A percentile compares a stretch with the other conserved stretches of the same genome.
Evolutionary conservation across 2,797 vertebrate genomes (phyloP).

Genomic region (Varecia variegata): DNA sequence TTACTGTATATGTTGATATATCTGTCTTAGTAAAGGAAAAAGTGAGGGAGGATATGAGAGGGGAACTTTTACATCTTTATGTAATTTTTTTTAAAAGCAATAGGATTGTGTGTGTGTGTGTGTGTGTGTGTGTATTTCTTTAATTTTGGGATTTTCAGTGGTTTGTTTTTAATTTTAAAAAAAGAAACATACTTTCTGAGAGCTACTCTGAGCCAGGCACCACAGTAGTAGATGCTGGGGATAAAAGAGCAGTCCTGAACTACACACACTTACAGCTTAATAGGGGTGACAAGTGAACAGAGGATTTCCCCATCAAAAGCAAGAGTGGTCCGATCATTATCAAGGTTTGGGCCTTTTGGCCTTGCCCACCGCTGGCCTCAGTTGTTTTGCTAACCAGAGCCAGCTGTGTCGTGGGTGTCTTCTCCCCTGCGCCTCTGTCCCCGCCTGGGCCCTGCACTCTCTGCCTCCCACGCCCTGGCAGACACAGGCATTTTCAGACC

Average conservation of each 20-base stretch:
- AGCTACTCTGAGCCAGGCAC: neutral
- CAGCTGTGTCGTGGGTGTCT: neutral
- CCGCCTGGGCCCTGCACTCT: neutral
- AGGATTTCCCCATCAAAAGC: neutral
- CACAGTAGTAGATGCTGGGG: neutral
- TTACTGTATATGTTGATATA: neutral
- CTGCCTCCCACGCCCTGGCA: slow-evolving; percentile 26
- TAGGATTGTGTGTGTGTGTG: neutral
- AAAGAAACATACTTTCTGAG: neutral
- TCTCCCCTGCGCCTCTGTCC: neutral
- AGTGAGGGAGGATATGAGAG: neutral
- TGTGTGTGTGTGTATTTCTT: neutral
- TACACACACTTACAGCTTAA: neutral
- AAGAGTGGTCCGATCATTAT: neutral
- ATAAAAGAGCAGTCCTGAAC: neutral
- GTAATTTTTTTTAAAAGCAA: neutral
- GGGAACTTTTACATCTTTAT: neutral
- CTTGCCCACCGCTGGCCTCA: neutral
- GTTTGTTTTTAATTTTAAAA: neutral
- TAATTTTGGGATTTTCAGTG: neutral
- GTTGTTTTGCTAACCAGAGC: neutral
- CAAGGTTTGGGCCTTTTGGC: neutral
- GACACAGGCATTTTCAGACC: slow-evolving; percentile 5
- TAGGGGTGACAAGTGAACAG: neutral
- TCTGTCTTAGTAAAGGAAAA: neutral